Evolutionary conservation across 92 coral and sea anemone species (phyloP), one percentile per base, ranked within the genome.

Genomic region (Siderastrea radians): DNA sequence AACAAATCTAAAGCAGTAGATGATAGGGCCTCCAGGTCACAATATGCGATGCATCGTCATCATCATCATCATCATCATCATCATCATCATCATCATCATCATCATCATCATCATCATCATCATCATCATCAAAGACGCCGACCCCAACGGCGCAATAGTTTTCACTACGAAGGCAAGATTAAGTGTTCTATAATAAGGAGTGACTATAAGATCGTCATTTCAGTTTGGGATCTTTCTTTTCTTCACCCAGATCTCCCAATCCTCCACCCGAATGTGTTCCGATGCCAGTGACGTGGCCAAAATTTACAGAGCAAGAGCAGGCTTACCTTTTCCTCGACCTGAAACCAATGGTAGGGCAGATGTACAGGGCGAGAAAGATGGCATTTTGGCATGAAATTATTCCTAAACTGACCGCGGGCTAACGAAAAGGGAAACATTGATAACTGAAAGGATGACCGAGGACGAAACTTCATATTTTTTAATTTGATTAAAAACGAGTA

Each of bases 281-380:
- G 2, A 2, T 51, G 8, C 66, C 81, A 46, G 67, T 76, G 83
- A 76, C 83, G 67, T 84, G 89, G 89, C 89, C 83, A 0, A 17
- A 3, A 53, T 84, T 64, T 44, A 74, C 88, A 15, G 68, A 74
- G 15, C 17, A 74, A 44, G 74, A 84, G 13, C 82, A 76, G 49
- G 52, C 72, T 1, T 76, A 84, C 65, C 68, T 84, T n/a, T 54
- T 74, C 62, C 79, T 84, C 73, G 89, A 74, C 49, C 3, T 84
- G 74, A 54, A 62, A 84, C 83, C 83, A 62, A 84, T 74, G 82
- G 89, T 84, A 47, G 75, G 68, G 51, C 4, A 16, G 1, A 74
- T 66, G n/a, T 84, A 57, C 67, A 71, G 54, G 51, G 89, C 84
- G 6, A 5, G 49, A 43, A 26, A 26, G 38, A 26, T 26, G 38